phyloP scores from a whole-genome alignment of 2,113 vertebrate species.

The Rhinolophus ferrumequinum region DNA sequence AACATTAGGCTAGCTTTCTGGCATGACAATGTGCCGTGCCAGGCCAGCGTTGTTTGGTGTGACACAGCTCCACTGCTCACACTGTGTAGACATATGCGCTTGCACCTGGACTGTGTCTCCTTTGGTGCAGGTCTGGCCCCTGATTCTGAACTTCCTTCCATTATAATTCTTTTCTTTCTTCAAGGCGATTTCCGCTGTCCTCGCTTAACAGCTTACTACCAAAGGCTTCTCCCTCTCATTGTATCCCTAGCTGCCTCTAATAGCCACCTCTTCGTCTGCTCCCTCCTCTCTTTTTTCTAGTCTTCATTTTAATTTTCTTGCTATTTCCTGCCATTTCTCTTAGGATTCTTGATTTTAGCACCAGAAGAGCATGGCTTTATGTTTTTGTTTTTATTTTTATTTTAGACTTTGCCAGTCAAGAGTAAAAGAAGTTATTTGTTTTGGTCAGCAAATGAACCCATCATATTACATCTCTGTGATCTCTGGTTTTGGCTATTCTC shows the following conservation, averaged over 20 bases:
- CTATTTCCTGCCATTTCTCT: neutral
- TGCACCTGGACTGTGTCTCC: conserved; percentile 63
- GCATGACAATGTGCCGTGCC: neutral
- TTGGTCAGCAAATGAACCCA: neutral
- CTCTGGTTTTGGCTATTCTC: neutral
- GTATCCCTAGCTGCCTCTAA: neutral
- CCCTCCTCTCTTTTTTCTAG: neutral
- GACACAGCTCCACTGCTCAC: neutral
- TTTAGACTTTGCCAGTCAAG: neutral
- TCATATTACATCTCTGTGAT: neutral
- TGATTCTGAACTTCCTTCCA: neutral
- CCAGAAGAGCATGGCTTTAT: neutral
- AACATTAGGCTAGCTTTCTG: conserved; percentile 50
- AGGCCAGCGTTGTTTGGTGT: neutral
- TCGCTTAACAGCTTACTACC: neutral
- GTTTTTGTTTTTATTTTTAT: neutral
- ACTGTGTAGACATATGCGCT: conserved; percentile 65
- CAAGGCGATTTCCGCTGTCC: neutral
- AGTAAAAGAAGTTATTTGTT: conserved; percentile 48
- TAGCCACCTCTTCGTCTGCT: neutral
- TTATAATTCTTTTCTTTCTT: neutral
- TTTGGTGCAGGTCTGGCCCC: neutral
- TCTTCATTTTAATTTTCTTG: conserved; percentile 18
- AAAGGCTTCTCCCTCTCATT: neutral
- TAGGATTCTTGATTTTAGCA: neutral